Evolutionary conservation across 2,113 vertebrate species (phyloP).

Genomic region (Cyprinodon variegatus): DNA sequence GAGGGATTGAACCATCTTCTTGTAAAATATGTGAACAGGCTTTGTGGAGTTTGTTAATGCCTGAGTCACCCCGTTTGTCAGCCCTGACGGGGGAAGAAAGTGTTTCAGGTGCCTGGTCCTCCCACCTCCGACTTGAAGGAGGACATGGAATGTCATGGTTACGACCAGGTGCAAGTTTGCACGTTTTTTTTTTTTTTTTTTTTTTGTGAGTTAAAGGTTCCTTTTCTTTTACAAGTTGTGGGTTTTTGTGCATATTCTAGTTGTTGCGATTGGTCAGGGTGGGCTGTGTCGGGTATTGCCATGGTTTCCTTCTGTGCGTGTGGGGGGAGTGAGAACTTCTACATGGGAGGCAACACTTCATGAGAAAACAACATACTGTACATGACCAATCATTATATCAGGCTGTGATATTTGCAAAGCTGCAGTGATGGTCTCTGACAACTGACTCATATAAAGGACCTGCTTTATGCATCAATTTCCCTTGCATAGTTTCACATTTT

Average conservation of each 20-base stretch:
- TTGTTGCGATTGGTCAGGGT: constrained; percentile 22
- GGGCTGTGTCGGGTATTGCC: constrained; percentile 42
- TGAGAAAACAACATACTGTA: constrained; percentile 11
- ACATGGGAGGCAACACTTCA: constrained; percentile 2
- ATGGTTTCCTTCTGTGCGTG: constrained; percentile 51
- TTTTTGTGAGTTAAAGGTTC: not conserved
- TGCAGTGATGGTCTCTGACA: not conserved
- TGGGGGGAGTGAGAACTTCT: constrained; percentile 27
- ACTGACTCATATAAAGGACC: not conserved
- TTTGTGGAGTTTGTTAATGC: constrained; percentile 53
- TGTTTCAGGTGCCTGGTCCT: constrained; percentile 30
- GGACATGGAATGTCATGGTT: constrained; percentile 42
- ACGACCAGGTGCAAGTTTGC: constrained; percentile 10
- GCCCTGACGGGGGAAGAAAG: constrained; percentile 1
- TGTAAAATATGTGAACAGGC: constrained; percentile 47
- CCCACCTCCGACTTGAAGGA: constrained; percentile 44
- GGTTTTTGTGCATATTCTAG: not conserved
- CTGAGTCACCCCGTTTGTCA: constrained; percentile 58
- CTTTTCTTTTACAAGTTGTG: not conserved
- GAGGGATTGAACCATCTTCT: constrained; percentile 36
- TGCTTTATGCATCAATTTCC: not conserved
- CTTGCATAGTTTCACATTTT: not conserved
- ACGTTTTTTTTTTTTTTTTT: not conserved
- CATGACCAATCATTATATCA: constrained; percentile 13
- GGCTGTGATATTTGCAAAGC: not conserved